phyloP scores from a whole-genome alignment of 2,888 invertebrate genomes.

The Drosophila pseudotalamancana region DNA sequence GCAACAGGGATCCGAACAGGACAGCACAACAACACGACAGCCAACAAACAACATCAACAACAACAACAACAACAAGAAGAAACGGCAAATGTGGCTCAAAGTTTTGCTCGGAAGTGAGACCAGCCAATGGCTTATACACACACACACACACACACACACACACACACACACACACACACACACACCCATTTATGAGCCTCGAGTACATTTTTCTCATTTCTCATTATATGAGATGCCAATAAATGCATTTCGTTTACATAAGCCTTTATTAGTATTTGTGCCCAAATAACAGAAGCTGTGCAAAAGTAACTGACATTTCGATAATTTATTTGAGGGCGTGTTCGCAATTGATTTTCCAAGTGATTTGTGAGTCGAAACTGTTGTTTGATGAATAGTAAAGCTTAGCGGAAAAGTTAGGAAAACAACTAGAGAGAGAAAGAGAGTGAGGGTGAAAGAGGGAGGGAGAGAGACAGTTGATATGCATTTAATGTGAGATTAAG shows the following conservation, averaged over 20 bases:
- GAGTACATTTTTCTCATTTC: slow-evolving; percentile 39
- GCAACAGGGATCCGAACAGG: slow-evolving; percentile 47
- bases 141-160: slow-evolving; percentile 3
- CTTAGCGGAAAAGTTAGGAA: too few species aligned
- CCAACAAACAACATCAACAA: slow-evolving; percentile 18
- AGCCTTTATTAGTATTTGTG: slow-evolving; percentile 36
- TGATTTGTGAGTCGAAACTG: not conserved
- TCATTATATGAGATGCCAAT: slow-evolving; percentile 45
- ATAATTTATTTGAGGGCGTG: slow-evolving; percentile 28
- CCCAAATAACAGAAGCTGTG: not conserved
- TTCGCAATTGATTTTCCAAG: slow-evolving; percentile 18
- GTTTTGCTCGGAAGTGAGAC: slow-evolving; percentile 41
- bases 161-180: slow-evolving; percentile 7
- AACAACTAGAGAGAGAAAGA: too few species aligned
- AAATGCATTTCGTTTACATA: slow-evolving; percentile 56
- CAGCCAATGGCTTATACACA: slow-evolving; percentile 32
- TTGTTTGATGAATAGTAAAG: not conserved
- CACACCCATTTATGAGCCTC: not conserved
- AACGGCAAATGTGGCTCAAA: slow-evolving; percentile 26
- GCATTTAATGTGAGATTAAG: too few species aligned
- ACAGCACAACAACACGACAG: slow-evolving; percentile 38
- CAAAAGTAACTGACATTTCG: not conserved
- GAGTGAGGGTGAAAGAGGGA: not conserved
- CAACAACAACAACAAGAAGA: slow-evolving; percentile 28
- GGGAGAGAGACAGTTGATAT: too few species aligned